These are phyloP conservation scores for Mythimna lalbum DNA, from an alignment of 2,888 invertebrate genomes.

Conservation along the genomic window DNA sequence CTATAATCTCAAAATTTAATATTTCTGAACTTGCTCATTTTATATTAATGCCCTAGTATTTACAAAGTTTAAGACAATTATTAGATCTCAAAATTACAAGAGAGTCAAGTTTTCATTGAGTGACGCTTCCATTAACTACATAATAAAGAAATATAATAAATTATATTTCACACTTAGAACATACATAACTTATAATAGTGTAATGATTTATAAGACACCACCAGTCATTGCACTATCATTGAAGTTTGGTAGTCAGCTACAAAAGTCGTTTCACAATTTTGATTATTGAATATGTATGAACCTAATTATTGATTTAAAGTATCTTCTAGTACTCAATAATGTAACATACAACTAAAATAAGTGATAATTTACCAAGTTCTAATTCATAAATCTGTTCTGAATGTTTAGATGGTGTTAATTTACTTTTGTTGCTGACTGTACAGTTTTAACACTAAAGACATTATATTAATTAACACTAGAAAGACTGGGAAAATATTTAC, in stretches of 20 bases:
- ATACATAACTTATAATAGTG: constrained; percentile 54
- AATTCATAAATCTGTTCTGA: constrained; percentile 17
- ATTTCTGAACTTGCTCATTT: constrained; percentile 37
- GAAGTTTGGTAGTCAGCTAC: constrained; percentile 45
- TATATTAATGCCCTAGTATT: constrained; percentile 63
- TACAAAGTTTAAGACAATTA: constrained; percentile 60
- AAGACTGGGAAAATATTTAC: constrained; percentile 64
- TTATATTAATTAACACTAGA: constrained; percentile 58
- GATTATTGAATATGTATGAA: not conserved
- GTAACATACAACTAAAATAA: constrained; percentile 4
- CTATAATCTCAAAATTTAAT: constrained; percentile 47
- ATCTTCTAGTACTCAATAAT: constrained; percentile 15
- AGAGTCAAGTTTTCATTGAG: constrained; percentile 24
- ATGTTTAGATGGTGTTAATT: not conserved
- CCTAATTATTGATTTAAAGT: constrained; percentile 19
- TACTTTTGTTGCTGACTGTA: constrained; percentile 41
- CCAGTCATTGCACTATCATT: constrained; percentile 52
- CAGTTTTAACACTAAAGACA: constrained; percentile 39
- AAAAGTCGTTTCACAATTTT: constrained; percentile 22
- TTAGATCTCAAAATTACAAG: constrained; percentile 39
- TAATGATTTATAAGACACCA: constrained; percentile 46
- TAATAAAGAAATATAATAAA: constrained; percentile 50
- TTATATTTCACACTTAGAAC: constrained; percentile 52
- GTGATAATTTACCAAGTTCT: not conserved
- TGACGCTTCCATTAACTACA: constrained; percentile 44